Conservation (phyloP, 2,888 invertebrate species). For the Rotaria socialis region DNA sequence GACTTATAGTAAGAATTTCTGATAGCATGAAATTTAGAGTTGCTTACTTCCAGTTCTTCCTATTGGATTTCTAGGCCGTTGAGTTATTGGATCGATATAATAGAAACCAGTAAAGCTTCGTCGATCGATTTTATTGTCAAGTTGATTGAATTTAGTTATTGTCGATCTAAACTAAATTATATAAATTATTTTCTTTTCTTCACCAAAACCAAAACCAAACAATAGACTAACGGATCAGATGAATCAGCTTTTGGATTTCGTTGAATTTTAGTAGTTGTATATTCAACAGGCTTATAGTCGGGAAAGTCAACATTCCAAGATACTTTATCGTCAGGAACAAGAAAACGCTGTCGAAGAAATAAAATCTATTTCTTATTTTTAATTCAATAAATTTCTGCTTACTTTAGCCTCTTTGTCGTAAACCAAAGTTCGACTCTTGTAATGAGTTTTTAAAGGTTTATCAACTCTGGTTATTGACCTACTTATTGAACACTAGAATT, state of each 20-base stretch:
- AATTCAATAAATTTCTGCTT: background rate
- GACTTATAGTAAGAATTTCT: background rate
- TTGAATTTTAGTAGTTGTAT: conserved; percentile 39
- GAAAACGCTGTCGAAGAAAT: conserved; percentile 14
- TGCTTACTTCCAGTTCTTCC: conserved; percentile 40
- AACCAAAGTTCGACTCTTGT: background rate
- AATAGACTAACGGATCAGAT: conserved; percentile 20
- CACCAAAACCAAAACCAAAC: background rate
- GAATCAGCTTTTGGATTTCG: conserved; percentile 43
- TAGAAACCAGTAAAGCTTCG: conserved; percentile 43
- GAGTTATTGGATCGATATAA: conserved; percentile 33
- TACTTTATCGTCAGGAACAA: conserved; percentile 44
- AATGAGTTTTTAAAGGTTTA: background rate
- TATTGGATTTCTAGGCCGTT: conserved; percentile 41
- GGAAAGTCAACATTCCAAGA: conserved; percentile 39
- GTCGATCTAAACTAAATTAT: background rate
- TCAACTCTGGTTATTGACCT: background rate
- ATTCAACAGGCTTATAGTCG: conserved; percentile 41
- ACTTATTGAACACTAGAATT: background rate
- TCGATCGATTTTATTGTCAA: conserved; percentile 42
- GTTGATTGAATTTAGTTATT: conserved; percentile 40
- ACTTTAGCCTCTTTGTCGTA: background rate
- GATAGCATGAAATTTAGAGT: background rate
- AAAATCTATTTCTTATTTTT: background rate
- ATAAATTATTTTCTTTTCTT: background rate